These are phyloP conservation scores for Tapera naevia DNA, from an alignment of 2,797 vertebrate species.

Conservation along the genomic window DNA sequence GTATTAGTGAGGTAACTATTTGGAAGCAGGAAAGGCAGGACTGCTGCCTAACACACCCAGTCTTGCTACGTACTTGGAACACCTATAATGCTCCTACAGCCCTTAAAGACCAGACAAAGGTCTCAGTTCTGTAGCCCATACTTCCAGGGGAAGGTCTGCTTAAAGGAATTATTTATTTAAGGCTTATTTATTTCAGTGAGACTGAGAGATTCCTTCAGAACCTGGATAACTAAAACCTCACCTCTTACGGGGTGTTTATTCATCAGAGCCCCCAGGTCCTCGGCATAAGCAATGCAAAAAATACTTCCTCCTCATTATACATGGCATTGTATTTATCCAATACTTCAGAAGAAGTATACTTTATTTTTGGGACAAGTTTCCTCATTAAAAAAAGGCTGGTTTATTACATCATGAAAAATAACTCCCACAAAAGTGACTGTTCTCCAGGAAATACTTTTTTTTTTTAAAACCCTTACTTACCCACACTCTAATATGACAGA, in stretches of 20 bases:
- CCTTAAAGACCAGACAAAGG: neutral
- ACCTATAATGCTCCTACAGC: neutral
- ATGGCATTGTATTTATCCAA: neutral
- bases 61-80: neutral
- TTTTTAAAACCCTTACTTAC: slow-evolving; percentile 21
- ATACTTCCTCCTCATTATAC: neutral
- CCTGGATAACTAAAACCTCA: neutral
- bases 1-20: neutral
- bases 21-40: slow-evolving; percentile 24
- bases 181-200: neutral
- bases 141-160: neutral
- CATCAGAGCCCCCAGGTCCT: neutral
- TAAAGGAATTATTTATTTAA: neutral
- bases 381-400: slow-evolving; percentile 22
- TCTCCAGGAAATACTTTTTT: neutral
- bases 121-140: neutral
- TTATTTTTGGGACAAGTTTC: slow-evolving; percentile 6
- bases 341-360: neutral
- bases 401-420: slow-evolving; percentile 25
- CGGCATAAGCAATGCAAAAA: neutral
- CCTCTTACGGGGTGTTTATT: neutral
- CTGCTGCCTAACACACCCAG: neutral
- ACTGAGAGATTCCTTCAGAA: neutral
- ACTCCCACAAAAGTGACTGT: slow-evolving; percentile 2
- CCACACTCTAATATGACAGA: slow-evolving; percentile 25